These are phyloP conservation scores for Manacus vitellinus DNA, from an alignment of 2,113 vertebrate species.

Conservation along the genomic window DNA sequence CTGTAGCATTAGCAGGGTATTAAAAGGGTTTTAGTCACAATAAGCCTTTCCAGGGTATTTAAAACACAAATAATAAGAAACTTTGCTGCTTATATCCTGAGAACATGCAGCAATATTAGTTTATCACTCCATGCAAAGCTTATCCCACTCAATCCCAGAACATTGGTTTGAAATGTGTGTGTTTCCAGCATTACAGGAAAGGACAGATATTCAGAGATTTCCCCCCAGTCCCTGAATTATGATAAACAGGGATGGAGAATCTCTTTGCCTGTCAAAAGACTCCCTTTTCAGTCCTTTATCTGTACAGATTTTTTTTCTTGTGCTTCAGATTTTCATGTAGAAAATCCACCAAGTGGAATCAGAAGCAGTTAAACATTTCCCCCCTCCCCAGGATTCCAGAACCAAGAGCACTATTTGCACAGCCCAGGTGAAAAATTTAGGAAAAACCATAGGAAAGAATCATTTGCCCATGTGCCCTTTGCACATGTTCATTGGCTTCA, in stretches of 20 bases:
- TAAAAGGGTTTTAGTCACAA: not conserved
- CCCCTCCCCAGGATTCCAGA: not conserved
- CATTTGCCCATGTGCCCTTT: not conserved
- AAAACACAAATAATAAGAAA: not conserved
- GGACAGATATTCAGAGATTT: not conserved
- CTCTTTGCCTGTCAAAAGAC: not conserved
- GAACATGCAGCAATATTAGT: not conserved
- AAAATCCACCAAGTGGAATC: not conserved
- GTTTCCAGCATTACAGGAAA: not conserved
- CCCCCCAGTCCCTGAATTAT: not conserved
- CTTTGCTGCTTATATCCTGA: not conserved
- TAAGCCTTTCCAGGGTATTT: not conserved
- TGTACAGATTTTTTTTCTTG: not conserved
- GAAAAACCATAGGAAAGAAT: not conserved
- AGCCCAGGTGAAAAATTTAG: not conserved
- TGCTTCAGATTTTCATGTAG: not conserved
- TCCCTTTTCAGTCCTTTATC: not conserved
- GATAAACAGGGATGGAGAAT: not conserved
- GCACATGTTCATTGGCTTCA: not conserved
- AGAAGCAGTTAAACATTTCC: not conserved
- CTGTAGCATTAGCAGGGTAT: not conserved
- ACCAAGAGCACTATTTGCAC: not conserved
- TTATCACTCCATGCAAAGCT: not conserved
- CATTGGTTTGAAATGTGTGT: rapidly evolving
- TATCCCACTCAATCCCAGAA: not conserved